A percentile compares a stretch with the other conserved stretches of the same genome.
Evolutionary conservation across 2,888 invertebrate species (phyloP).

Genomic region (Euclidia mi): DNA sequence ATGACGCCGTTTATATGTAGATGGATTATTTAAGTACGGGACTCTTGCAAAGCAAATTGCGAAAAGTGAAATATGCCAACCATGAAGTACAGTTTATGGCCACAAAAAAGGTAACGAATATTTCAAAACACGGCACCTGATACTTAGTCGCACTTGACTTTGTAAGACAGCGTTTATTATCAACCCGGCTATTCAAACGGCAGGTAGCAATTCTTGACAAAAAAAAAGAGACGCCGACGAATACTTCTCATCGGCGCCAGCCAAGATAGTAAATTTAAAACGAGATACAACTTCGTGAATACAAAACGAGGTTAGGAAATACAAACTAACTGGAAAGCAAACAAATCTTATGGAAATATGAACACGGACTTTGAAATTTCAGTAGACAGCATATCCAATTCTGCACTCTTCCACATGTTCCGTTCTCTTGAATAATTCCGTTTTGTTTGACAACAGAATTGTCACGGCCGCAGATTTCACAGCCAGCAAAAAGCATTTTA

Average conservation of each 20-base stretch:
- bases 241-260: constrained; percentile 19
- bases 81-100: neutral
- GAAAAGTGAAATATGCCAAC: no score
- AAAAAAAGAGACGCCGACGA: constrained; percentile 40
- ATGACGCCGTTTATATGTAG: no score
- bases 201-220: constrained; percentile 41
- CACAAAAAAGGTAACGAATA: neutral
- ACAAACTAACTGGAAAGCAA: constrained; percentile 1
- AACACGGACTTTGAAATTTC: constrained; percentile 24
- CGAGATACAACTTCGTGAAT: constrained; percentile 11
- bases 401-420: constrained; percentile 31
- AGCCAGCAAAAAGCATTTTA: neutral
- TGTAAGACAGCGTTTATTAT: constrained; percentile 11
- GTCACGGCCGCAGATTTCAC: constrained; percentile 22
- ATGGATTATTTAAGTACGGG: no score
- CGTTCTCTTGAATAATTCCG: constrained; percentile 47
- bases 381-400: constrained; percentile 32
- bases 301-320: constrained; percentile 13
- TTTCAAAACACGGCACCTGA: constrained; percentile 1
- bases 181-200: constrained; percentile 30
- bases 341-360: constrained; percentile 32
- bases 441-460: constrained; percentile 33
- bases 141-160: constrained; percentile 19
- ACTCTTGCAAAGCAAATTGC: no score
- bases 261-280: neutral